Conservation (phyloP, 2,113 vertebrate genomes). For the Phrynocephalus versicolor region DNA sequence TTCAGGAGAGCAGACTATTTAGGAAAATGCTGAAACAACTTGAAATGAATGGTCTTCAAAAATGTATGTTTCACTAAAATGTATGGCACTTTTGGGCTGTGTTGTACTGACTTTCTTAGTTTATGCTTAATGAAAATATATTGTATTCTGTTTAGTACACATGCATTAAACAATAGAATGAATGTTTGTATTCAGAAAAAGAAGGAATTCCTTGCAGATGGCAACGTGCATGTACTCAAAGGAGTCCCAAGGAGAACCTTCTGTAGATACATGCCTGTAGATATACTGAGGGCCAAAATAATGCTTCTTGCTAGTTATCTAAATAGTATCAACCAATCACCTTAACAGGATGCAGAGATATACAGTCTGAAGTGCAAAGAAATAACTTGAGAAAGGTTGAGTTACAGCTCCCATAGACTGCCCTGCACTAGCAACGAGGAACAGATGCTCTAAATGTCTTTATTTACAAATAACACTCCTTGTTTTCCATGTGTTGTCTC, state of each 20-base stretch:
- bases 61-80: constrained; percentile 31
- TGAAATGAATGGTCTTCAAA: constrained; percentile 13
- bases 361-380: neutral
- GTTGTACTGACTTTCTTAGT: neutral
- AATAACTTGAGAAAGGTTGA: neutral
- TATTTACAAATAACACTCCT: neutral
- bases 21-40: constrained; percentile 12
- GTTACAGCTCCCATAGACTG: neutral
- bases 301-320: neutral
- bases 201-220: constrained; percentile 3
- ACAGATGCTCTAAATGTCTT: neutral
- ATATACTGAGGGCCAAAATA: neutral
- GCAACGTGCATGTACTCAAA: neutral
- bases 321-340: neutral
- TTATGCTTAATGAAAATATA: constrained; percentile 5
- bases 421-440: neutral
- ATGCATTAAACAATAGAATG: constrained; percentile 12
- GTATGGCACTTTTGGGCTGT: constrained; percentile 2
- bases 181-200: neutral
- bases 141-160: neutral
- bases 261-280: neutral
- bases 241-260: fast-evolving
- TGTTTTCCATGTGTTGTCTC: neutral
- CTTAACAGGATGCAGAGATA: neutral
- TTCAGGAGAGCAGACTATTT: constrained; percentile 35